Conservation (phyloP, 2,113 vertebrate genomes). For the Sapayoa aenigma region DNA sequence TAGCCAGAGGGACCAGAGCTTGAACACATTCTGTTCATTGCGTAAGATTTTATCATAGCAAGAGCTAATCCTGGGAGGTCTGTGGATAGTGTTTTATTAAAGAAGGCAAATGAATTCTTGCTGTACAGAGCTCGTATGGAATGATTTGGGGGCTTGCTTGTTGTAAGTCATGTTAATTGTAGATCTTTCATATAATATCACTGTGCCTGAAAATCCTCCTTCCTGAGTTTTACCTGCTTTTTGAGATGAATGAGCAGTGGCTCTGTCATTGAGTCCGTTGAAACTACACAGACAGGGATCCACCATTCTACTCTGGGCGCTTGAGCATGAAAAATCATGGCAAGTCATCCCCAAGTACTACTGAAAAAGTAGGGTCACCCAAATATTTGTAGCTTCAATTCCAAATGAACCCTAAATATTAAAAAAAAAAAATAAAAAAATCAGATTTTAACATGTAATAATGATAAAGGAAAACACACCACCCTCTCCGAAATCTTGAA, state of each 20-base stretch:
- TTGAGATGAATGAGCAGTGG: not conserved
- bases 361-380: not conserved
- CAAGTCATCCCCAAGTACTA: not conserved
- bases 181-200: not conserved
- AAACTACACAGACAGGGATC: accelerated
- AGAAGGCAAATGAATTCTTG: not conserved
- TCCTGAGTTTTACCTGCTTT: not conserved
- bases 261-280: not conserved
- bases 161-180: not conserved
- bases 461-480: not conserved
- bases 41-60: not conserved
- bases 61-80: not conserved
- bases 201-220: not conserved
- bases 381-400: not conserved
- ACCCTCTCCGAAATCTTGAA: not conserved
- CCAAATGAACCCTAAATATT: not conserved
- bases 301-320: accelerated
- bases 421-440: not conserved
- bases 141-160: not conserved
- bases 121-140: not conserved
- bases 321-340: accelerated
- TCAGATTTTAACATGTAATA: not conserved
- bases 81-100: not conserved
- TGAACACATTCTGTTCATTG: not conserved
- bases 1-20: not conserved